Conservation (phyloP, 2,113 vertebrate genomes). For the Euleptes europaea region DNA sequence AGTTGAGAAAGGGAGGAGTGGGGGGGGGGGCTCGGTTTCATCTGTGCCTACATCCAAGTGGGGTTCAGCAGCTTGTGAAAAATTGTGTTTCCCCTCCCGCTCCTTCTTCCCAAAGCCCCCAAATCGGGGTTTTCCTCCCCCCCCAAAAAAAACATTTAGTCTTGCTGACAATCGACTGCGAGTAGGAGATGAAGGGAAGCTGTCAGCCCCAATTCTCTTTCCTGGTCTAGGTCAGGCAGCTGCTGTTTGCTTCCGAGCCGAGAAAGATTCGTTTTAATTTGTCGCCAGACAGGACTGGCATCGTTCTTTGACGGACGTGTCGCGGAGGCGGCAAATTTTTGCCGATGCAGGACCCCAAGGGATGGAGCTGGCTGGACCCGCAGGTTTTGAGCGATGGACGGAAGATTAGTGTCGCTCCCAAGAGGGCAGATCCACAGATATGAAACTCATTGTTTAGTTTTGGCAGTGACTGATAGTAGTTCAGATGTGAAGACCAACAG, state of each 20-base stretch:
- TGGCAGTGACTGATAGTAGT: too few species aligned
- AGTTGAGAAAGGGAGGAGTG: background rate
- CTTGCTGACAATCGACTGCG: background rate
- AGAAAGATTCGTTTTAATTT: background rate
- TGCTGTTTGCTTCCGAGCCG: background rate
- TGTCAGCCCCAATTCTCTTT: background rate
- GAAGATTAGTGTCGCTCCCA: background rate
- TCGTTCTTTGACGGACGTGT: background rate
- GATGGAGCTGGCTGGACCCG: background rate
- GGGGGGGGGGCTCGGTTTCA: background rate
- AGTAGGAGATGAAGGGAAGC: background rate
- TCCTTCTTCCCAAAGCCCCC: background rate
- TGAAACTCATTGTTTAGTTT: too few species aligned
- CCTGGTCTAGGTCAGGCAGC: background rate
- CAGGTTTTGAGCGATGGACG: background rate
- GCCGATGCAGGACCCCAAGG: background rate
- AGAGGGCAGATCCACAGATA: background rate
- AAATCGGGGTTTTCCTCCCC: background rate
- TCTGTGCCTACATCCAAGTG: background rate
- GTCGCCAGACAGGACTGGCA: background rate
- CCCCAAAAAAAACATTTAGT: background rate
- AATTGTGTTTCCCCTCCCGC: background rate
- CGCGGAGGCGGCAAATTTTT: background rate
- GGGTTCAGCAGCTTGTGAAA: background rate
- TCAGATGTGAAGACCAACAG: too few species aligned